These are phyloP conservation scores for Neoarius graeffei DNA, from an alignment of 2,113 vertebrate genomes.

Conservation along the genomic window DNA sequence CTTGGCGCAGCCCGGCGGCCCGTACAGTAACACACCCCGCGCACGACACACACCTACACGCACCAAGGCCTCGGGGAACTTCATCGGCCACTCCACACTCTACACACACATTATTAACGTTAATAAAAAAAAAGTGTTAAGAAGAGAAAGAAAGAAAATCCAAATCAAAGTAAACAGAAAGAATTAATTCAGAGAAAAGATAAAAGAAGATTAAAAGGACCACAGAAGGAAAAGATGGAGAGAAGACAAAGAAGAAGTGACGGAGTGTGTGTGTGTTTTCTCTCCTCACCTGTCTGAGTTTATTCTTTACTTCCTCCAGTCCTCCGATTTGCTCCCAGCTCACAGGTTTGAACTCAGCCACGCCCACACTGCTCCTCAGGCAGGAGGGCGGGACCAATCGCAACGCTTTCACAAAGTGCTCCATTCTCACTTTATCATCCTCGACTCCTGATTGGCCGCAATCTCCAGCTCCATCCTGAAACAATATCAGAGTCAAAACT, in stretches of 20 bases:
- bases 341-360: slow-evolving; percentile 79
- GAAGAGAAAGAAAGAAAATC: neutral
- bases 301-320: slow-evolving; percentile 88
- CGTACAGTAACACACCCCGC: slow-evolving; percentile 86
- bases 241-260: neutral
- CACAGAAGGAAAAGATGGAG: too few relatives aligned
- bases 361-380: slow-evolving; percentile 81
- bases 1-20: slow-evolving; percentile 93
- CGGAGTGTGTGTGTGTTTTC: neutral
- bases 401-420: slow-evolving; percentile 83
- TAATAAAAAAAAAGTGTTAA: neutral
- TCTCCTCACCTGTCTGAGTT: slow-evolving; percentile 83
- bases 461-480: slow-evolving; percentile 68
- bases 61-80: slow-evolving; percentile 82
- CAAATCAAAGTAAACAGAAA: neutral
- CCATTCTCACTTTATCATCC: slow-evolving; percentile 66
- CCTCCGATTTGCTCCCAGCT: slow-evolving; percentile 92
- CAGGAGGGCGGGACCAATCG: slow-evolving; percentile 85
- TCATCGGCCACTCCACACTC: slow-evolving; percentile 94
- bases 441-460: slow-evolving; percentile 51
- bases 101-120: slow-evolving; percentile 54
- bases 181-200: neutral
- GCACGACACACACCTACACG: slow-evolving; percentile 85
- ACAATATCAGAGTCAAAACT: neutral
- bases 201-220: neutral